phyloP scores from a whole-genome alignment of 2,888 invertebrate genomes.

The Agrotis segetum region DNA sequence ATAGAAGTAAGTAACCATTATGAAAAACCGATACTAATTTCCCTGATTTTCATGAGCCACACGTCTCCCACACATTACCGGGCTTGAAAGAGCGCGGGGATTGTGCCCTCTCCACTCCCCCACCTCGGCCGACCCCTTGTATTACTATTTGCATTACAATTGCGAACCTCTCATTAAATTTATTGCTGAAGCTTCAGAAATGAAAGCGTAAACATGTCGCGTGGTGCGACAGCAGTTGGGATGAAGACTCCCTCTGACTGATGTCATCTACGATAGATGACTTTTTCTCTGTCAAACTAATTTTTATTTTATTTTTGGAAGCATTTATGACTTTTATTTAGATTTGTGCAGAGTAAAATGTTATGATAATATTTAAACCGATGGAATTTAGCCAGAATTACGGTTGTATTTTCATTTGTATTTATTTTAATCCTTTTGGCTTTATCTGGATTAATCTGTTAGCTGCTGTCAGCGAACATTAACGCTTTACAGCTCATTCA shows the following conservation, averaged over 20 bases:
- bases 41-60: background rate
- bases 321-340: no score
- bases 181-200: conserved; percentile 43
- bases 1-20: background rate
- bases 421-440: background rate
- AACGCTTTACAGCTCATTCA: background rate
- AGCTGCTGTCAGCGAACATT: background rate
- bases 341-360: background rate
- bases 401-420: background rate
- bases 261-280: no score
- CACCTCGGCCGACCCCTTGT: background rate
- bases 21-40: no score
- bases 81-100: conserved; percentile 2
- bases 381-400: background rate
- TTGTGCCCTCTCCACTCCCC: background rate
- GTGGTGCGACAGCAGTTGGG: conserved; percentile 3
- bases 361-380: background rate
- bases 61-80: background rate
- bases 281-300: no score
- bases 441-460: background rate
- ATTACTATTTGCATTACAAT: conserved; percentile 62
- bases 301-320: no score
- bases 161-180: conserved; percentile 49
- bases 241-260: background rate
- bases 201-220: conserved; percentile 11